Base-by-base conservation (phyloP, 2,888 invertebrate species). In the Ennomos quercinarius region DNA sequence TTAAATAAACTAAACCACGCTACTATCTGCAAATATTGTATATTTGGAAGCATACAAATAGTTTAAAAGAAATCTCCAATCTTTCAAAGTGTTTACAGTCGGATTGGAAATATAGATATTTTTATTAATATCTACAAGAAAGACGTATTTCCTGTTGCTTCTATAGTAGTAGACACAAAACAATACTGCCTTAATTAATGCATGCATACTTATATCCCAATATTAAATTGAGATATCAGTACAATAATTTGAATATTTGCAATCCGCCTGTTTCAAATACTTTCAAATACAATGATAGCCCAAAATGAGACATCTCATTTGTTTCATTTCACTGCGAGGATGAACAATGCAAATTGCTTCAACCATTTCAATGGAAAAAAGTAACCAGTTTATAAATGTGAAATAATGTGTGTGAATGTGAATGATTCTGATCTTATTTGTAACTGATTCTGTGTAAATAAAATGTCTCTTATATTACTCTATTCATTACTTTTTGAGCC, bases 241-340 rank as follows among this genome's bases (percentile, higher is more conserved):
- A 27, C 6, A 6, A 4, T 27, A 5, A 27, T 27, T 27, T 27
- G 27, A 27, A 56, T 48, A 58, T 53, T 59, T 53, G 42, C 57
- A 67, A 66, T 63, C 63, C 58, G 40, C 42, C 57, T 63, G 60
- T 47, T 67, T 60, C 56, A 57, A 45, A 60, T 66, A 67, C 66
- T 47, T 67, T 60, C 56, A 57, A 45, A 60, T 66, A 67, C 66
- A 69, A 71, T 67, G 54, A 66, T 70, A 71, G 71, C 70, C 71
- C 71, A 71, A 68, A 71, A 71, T 71, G 71, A 71, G 71, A 71
- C 71, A 71, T 68, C 71, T 70, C 71, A 71, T 67, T 70, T 68
- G 68, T 63, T 63, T 38, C 42, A 57, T 53, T 54, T 48, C 42
- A 45, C 36, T 41, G 39, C 49, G 11, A 41, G 40, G 12, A 58